Conservation (phyloP, 2,888 invertebrate genomes). For the Hypolimnas misippus region DNA sequence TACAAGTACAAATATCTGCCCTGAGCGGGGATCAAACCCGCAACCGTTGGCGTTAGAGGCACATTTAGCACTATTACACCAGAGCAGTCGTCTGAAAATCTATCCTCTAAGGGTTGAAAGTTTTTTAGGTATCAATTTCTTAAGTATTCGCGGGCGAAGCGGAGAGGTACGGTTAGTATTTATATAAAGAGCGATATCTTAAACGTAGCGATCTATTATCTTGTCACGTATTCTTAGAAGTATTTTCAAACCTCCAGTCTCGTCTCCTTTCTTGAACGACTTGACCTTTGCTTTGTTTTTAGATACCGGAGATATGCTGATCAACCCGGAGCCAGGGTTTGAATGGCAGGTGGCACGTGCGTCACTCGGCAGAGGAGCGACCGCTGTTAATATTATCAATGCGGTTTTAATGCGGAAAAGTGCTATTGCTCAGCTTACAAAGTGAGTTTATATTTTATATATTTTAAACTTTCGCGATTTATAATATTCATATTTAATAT, state of each 20-base stretch:
- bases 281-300: slow-evolving; percentile 33
- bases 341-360: slow-evolving; percentile 68
- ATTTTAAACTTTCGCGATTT: too few species aligned
- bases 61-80: too few species aligned
- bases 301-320: slow-evolving; percentile 78
- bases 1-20: too few species aligned
- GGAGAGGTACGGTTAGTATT: too few species aligned
- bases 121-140: too few species aligned
- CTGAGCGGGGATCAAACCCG: too few species aligned
- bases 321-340: slow-evolving; percentile 74
- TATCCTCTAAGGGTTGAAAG: too few species aligned
- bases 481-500: too few species aligned
- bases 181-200: background rate
- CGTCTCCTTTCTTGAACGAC: background rate
- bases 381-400: slow-evolving; percentile 88
- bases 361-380: slow-evolving; percentile 66
- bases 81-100: too few species aligned
- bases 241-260: slow-evolving; percentile 11
- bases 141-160: too few species aligned
- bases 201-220: background rate
- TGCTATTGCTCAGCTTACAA: slow-evolving; percentile 85
- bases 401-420: slow-evolving; percentile 86
- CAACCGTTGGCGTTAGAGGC: too few species aligned
- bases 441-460: slow-evolving; percentile 64
- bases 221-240: slow-evolving; percentile 9